A percentile compares a stretch with the other conserved stretches of the same genome.
These are phyloP conservation scores for Hoplodrina blanda DNA, from an alignment of 2,888 invertebrate genomes.

Conservation along the genomic window DNA sequence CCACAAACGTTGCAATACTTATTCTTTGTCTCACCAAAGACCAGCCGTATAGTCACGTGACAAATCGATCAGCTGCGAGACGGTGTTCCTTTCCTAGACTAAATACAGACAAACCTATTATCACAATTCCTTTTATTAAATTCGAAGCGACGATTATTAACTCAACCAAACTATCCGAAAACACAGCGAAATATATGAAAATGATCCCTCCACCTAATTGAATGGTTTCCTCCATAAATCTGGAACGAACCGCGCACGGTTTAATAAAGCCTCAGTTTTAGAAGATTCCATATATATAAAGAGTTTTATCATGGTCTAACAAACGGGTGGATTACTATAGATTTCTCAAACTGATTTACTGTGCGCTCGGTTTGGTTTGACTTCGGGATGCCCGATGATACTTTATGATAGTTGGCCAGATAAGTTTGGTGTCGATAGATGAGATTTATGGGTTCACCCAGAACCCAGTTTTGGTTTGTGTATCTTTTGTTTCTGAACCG, in stretches of 20 bases:
- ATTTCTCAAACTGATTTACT: constrained; percentile 63
- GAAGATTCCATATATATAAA: constrained; percentile 77
- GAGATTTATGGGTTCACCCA: constrained; percentile 46
- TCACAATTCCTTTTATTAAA: not conserved
- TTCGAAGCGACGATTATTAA: not conserved
- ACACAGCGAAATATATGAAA: constrained; percentile 64
- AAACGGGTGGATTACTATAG: constrained; percentile 67
- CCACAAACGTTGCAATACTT: too few species aligned
- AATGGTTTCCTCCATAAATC: constrained; percentile 73
- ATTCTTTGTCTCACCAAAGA: too few species aligned
- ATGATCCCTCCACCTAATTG: constrained; percentile 71
- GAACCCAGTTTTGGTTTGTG: constrained; percentile 39
- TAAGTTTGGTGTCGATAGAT: constrained; percentile 60
- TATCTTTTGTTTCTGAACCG: constrained; percentile 54
- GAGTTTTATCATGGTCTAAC: constrained; percentile 74
- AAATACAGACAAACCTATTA: too few species aligned
- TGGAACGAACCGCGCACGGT: constrained; percentile 54
- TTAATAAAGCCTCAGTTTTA: constrained; percentile 75
- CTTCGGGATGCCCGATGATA: constrained; percentile 50
- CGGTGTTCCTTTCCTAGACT: too few species aligned
- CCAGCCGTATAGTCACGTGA: too few species aligned
- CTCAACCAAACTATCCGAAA: constrained; percentile 34
- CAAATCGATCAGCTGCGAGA: too few species aligned
- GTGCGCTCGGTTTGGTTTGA: constrained; percentile 43
- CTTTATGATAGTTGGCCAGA: constrained; percentile 59